These are phyloP conservation scores for Gasteruption jaculator DNA, from an alignment of 2,888 invertebrate species.

Conservation along the genomic window DNA sequence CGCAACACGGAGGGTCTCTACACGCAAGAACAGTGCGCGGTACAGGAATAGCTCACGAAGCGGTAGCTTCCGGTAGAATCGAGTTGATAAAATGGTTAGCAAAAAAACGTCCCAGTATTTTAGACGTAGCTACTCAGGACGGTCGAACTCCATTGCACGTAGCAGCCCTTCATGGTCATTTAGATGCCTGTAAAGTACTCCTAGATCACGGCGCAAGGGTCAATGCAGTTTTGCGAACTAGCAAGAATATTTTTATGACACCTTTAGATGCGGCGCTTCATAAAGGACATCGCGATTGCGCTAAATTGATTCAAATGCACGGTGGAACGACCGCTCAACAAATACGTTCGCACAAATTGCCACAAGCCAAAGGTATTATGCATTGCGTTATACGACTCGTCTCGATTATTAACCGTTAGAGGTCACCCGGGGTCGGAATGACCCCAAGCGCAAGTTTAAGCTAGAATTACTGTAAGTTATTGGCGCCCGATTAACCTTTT, in stretches of 20 bases:
- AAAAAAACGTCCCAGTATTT: constrained; percentile 74
- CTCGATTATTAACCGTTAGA: background rate
- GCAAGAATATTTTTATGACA: constrained; percentile 80
- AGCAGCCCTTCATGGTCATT: constrained; percentile 88
- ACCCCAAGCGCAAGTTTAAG: too few relatives aligned
- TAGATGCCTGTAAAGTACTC: constrained; percentile 85
- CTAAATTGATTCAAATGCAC: constrained; percentile 87
- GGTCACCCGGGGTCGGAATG: too few relatives aligned
- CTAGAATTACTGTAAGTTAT: too few relatives aligned
- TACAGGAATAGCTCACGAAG: constrained; percentile 94
- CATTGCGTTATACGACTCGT: background rate
- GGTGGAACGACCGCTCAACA: constrained; percentile 75
- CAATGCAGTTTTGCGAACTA: constrained; percentile 78
- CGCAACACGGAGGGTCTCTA: constrained; percentile 75
- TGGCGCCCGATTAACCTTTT: too few relatives aligned
- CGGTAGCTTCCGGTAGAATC: constrained; percentile 85
- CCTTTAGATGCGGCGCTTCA: constrained; percentile 88
- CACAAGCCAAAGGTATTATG: constrained; percentile 37
- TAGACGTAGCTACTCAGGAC: constrained; percentile 86
- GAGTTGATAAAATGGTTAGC: constrained; percentile 87
- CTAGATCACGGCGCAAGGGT: constrained; percentile 81
- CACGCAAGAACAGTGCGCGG: constrained; percentile 92
- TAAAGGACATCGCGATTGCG: constrained; percentile 82
- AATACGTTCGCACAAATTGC: constrained; percentile 31
- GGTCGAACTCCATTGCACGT: constrained; percentile 91